These are phyloP conservation scores for Sminthurinus aureus DNA, from an alignment of 2,888 invertebrate species.

Conservation along the genomic window DNA sequence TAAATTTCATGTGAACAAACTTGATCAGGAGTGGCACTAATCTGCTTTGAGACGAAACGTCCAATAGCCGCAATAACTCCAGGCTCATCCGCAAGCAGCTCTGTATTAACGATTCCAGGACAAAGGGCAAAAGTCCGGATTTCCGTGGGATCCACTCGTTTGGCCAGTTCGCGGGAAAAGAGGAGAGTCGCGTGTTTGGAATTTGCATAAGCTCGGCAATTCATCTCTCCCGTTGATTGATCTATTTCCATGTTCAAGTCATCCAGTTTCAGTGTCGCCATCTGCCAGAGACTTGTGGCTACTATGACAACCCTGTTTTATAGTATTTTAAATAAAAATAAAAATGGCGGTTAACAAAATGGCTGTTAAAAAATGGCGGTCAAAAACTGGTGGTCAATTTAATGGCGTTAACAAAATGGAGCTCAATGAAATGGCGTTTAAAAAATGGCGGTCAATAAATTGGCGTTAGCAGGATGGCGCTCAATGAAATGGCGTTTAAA, in stretches of 20 bases:
- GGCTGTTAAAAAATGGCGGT: background rate
- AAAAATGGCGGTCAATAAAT: no score
- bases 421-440: no score
- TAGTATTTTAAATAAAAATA: no score
- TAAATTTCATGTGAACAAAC: no score
- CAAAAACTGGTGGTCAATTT: no score
- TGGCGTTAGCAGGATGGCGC: no score
- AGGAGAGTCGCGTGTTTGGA: background rate
- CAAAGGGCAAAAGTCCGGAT: background rate
- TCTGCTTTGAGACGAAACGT: background rate
- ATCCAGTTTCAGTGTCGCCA: background rate
- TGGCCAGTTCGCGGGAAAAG: conserved; percentile 3
- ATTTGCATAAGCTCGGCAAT: background rate
- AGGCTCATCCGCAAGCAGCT: background rate
- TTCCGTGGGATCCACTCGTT: no score
- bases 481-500: no score
- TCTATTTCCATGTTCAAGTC: background rate
- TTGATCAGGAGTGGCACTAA: background rate
- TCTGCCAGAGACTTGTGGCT: background rate
- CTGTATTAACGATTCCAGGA: background rate
- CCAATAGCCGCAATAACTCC: background rate
- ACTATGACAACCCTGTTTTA: background rate
- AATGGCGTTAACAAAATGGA: no score
- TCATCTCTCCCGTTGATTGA: background rate
- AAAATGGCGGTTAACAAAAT: no score